Base-by-base conservation (phyloP, 2,797 vertebrate genomes). In the Danio choprae region DNA sequence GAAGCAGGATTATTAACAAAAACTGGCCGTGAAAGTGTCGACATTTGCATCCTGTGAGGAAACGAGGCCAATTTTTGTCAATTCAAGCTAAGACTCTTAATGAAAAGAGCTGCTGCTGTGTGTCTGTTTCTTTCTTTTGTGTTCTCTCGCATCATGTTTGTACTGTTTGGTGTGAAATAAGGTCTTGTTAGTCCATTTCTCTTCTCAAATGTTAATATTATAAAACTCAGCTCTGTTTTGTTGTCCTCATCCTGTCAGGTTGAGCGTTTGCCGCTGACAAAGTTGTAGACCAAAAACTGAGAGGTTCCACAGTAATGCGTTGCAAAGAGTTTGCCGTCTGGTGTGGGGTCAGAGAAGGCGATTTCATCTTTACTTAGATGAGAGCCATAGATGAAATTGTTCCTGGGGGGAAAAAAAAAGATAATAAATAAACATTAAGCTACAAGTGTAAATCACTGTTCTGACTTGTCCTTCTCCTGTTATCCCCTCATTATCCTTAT, bases 211-310 rank as follows among this genome's bases (percentile, higher is more conserved):
- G 43, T 40, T 44, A 68, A 7, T 36, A 51, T 72, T 80, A 46
- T 51, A 6, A 83, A 72, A 79, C 10, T 20, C 60, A 85, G 69
- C 50, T 44, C 16, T 63, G 43, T 38, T 53, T 62, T 12, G 29
- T 18, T 74, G 41, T 84, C 60, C 65, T 11, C 48, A 46, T 71
- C 74, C 41, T 71, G 90, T 87, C 64, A 87, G 83, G 73, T 79
- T 8, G 87, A 80, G 53, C 80, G 87, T 0, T 86, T 92, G 68
- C 96, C 95, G 2, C 95, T 98, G 88, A 99, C 94, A 93, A 99
- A 99, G 90, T 99, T 99, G 92, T 99, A 99, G 60, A 99, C 97
- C 90, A 99, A 94, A 94, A 99, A 99, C 89, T 95, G 96, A 79
- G 97, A 95, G n/a, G 97, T 99, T 90, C 95, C 95, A 87, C 97